phyloP scores from a whole-genome alignment of 2,113 vertebrate genomes.

The Eira barbara region DNA sequence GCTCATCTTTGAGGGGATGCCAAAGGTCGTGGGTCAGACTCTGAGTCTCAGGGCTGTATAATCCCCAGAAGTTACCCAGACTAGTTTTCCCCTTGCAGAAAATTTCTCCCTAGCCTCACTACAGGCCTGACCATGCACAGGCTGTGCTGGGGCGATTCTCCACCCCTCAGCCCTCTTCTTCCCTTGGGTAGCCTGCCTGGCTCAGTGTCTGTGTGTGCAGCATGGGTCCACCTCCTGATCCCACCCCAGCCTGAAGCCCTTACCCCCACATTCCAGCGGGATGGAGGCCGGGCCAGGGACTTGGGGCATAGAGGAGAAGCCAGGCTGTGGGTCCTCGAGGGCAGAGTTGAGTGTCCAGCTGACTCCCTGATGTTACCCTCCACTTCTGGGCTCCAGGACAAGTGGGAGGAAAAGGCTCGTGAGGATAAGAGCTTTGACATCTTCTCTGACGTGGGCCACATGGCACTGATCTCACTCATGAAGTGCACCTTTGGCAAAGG shows the following conservation, averaged over 20 bases:
- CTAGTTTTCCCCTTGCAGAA: not conserved
- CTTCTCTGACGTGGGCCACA: slow-evolving; percentile 86
- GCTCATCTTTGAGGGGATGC: not conserved
- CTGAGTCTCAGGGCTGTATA: not conserved
- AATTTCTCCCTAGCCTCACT: not conserved
- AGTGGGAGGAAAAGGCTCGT: slow-evolving; percentile 83
- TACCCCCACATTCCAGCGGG: not conserved
- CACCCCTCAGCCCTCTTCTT: not conserved
- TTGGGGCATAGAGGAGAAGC: not conserved
- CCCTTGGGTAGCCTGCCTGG: not conserved
- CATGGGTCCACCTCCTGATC: not conserved
- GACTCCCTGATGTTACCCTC: not conserved
- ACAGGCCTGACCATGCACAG: not conserved
- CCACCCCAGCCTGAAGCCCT: not conserved
- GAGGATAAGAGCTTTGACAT: slow-evolving; percentile 83
- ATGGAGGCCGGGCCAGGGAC: not conserved
- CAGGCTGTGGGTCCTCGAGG: not conserved
- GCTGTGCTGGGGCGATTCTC: not conserved
- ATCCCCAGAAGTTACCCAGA: not conserved
- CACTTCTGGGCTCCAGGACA: slow-evolving; percentile 79
- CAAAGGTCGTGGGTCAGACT: not conserved
- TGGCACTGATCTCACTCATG: slow-evolving; percentile 89
- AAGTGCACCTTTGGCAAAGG: slow-evolving; percentile 89
- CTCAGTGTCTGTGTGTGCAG: not conserved
- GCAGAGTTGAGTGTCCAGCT: not conserved